Evolutionary conservation across 2,888 invertebrate species (phyloP).

Genomic region (Apeira syringaria): DNA sequence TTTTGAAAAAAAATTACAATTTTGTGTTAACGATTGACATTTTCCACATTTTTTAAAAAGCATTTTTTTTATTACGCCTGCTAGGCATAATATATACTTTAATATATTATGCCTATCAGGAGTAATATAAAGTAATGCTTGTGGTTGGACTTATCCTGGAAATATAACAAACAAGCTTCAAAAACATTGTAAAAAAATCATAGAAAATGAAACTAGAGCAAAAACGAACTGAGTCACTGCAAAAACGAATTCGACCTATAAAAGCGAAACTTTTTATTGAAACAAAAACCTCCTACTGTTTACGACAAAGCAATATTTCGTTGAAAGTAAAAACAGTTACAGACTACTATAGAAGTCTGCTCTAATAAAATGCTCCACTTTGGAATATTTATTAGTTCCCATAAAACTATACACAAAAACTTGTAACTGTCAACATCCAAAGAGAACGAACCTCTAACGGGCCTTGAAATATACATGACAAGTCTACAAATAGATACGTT

Average conservation of each 20-base stretch:
- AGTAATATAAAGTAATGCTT: too few relatives aligned
- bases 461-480: constrained; percentile 56
- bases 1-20: too few relatives aligned
- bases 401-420: constrained; percentile 60
- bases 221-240: constrained; percentile 18
- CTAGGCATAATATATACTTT: too few relatives aligned
- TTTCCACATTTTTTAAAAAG: too few relatives aligned
- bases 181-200: too few relatives aligned
- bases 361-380: constrained; percentile 76
- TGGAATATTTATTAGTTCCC: constrained; percentile 75
- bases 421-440: constrained; percentile 63
- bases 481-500: constrained; percentile 61
- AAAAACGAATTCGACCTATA: constrained; percentile 40
- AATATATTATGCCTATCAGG: too few relatives aligned
- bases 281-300: constrained; percentile 53
- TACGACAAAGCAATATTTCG: constrained; percentile 53
- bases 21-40: too few relatives aligned
- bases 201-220: too few relatives aligned
- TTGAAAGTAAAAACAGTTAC: constrained; percentile 79
- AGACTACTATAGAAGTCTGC: constrained; percentile 75
- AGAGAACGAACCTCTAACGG: constrained; percentile 64
- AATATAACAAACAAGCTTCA: too few relatives aligned
- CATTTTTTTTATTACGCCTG: too few relatives aligned
- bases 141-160: too few relatives aligned
- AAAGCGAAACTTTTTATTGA: constrained; percentile 71